Evolutionary conservation across 2,113 vertebrate species (phyloP).

Genomic region (Lonchura striata): DNA sequence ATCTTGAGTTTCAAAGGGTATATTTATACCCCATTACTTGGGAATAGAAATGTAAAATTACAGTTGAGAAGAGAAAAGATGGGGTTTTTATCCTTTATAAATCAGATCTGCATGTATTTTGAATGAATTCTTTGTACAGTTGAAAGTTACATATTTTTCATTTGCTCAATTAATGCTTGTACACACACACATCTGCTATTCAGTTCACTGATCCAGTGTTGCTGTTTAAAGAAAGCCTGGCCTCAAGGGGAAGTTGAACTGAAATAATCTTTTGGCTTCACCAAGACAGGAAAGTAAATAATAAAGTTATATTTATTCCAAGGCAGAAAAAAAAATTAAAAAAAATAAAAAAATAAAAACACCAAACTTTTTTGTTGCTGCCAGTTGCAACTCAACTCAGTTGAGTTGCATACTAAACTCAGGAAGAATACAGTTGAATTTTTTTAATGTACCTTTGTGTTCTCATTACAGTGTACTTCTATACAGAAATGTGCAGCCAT

Average conservation of each 20-base stretch:
- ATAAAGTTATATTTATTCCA: not conserved
- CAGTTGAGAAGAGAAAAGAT: not conserved
- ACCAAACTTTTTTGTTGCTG: not conserved
- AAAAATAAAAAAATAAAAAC: too few relatives aligned
- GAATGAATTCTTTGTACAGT: not conserved
- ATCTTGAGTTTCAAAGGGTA: not conserved
- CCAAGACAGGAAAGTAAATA: not conserved
- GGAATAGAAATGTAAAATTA: not conserved
- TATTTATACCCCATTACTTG: not conserved
- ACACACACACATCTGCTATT: not conserved
- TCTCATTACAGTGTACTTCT: not conserved
- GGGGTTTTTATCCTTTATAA: fast-evolving
- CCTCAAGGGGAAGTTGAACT: not conserved
- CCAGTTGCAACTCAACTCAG: not conserved
- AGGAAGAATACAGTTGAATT: not conserved
- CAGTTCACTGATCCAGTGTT: not conserved
- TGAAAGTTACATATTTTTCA: not conserved
- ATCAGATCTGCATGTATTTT: not conserved
- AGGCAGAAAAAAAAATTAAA: too few relatives aligned
- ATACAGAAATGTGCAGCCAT: not conserved
- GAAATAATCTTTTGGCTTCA: not conserved
- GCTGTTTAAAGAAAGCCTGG: not conserved
- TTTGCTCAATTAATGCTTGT: not conserved
- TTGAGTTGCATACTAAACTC: not conserved
- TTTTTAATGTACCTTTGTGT: not conserved